These are phyloP conservation scores for Prinia subflava DNA, from an alignment of 2,113 vertebrate species.

Conservation along the genomic window DNA sequence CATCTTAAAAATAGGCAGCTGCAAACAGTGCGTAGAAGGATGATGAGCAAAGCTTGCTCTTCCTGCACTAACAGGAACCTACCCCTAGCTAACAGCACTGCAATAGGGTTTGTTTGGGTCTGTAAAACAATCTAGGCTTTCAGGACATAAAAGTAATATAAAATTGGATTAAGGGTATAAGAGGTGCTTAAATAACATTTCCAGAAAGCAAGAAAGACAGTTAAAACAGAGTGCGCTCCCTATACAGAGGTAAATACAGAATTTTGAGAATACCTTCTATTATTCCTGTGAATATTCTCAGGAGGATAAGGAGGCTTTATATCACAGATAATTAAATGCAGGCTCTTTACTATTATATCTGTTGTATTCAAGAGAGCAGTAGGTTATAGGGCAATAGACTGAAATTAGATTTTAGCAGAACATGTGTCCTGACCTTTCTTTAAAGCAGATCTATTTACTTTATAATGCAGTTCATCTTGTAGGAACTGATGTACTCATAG, in stretches of 20 bases:
- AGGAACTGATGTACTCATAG: conserved; percentile 82
- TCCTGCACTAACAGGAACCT: not conserved
- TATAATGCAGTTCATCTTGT: conserved; percentile 87
- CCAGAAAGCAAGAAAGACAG: conserved; percentile 7
- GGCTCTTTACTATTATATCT: conserved; percentile 71
- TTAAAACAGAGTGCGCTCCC: not conserved
- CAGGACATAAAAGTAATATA: not conserved
- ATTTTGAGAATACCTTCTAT: conserved; percentile 31
- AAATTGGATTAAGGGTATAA: not conserved
- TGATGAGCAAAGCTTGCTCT: not conserved
- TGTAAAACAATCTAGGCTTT: not conserved
- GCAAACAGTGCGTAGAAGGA: not conserved
- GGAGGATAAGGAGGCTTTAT: conserved; percentile 55
- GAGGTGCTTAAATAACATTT: conserved; percentile 6
- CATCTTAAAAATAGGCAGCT: conserved; percentile 9
- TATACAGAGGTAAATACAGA: conserved; percentile 13
- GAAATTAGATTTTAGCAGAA: conserved; percentile 91
- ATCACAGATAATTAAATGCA: conserved; percentile 76
- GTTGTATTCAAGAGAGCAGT: conserved; percentile 67
- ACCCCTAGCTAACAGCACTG: not conserved
- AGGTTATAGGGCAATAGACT: conserved; percentile 80
- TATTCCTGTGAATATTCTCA: conserved; percentile 69
- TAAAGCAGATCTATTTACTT: conserved; percentile 91
- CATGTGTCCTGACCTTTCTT: conserved; percentile 96
- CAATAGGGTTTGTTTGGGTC: not conserved